Conservation (phyloP, 2,113 vertebrate genomes). For the Anoplopoma fimbria region DNA sequence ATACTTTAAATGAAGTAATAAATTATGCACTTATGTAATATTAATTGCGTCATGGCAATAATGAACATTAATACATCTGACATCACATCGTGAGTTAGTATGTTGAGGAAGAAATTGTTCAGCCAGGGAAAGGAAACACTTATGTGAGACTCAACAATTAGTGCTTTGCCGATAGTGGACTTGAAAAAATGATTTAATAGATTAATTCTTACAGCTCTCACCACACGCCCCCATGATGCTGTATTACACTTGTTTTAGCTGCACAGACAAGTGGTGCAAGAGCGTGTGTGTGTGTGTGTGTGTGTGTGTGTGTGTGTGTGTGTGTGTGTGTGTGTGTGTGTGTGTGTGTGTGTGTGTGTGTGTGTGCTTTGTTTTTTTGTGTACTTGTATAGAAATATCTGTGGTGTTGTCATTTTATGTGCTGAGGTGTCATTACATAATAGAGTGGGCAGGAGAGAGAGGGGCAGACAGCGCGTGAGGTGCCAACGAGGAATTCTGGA, state of each 20-base stretch:
- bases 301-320: constrained; percentile 27
- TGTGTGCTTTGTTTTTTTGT: constrained; percentile 34
- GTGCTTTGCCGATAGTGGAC: constrained; percentile 21
- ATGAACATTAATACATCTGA: constrained; percentile 21
- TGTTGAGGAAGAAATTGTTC: not conserved
- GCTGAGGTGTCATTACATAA: constrained; percentile 70
- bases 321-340: constrained; percentile 20
- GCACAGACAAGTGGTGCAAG: constrained; percentile 14
- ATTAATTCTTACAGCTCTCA: constrained; percentile 49
- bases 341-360: constrained; percentile 3
- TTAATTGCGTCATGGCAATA: constrained; percentile 14
- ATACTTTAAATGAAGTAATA: constrained; percentile 11
- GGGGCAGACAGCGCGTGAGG: constrained; percentile 44
- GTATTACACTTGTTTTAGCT: constrained; percentile 18
- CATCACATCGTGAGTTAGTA: not conserved
- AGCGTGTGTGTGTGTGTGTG: constrained; percentile 24
- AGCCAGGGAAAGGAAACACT: constrained; percentile 30
- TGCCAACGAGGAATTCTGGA: constrained; percentile 40
- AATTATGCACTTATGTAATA: constrained; percentile 47
- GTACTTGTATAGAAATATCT: constrained; percentile 56
- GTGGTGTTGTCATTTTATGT: constrained; percentile 65
- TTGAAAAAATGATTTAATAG: constrained; percentile 42
- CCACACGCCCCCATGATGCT: not conserved
- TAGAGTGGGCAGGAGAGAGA: constrained; percentile 29
- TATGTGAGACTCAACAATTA: constrained; percentile 29